phyloP scores from a whole-genome alignment of 2,888 invertebrate species.

The Ectemnius continuus region DNA sequence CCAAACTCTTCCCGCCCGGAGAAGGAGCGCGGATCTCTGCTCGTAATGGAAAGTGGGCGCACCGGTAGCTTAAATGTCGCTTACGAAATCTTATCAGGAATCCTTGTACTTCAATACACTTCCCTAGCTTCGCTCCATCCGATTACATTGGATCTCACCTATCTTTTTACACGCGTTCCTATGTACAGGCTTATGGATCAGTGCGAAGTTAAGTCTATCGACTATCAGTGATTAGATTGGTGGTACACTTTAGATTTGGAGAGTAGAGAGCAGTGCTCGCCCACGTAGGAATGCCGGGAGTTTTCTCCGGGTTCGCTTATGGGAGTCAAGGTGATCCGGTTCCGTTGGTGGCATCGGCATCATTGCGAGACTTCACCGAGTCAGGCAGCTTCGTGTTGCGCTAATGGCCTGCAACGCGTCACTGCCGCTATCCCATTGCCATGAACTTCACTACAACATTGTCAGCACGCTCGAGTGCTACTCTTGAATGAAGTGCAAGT shows the following conservation, averaged over 20 bases:
- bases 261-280: neutral
- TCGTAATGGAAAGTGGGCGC: neutral
- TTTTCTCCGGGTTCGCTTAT: slow-evolving; percentile 16
- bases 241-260: no score
- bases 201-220: no score
- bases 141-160: no score
- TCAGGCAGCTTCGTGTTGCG: neutral
- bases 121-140: no score
- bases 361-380: slow-evolving; percentile 1
- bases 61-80: neutral
- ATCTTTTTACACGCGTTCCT: no score
- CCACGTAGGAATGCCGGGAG: slow-evolving; percentile 22
- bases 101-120: no score
- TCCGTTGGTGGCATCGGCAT: neutral
- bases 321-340: slow-evolving; percentile 26
- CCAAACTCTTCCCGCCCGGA: neutral
- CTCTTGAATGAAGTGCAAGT: neutral
- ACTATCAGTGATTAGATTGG: no score
- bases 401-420: neutral
- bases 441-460: neutral
- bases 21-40: neutral
- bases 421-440: neutral
- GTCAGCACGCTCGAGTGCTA: neutral
- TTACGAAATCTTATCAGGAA: neutral
- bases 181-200: no score